Evolutionary conservation across 2,113 vertebrate species (phyloP).

Genomic region (Heloderma charlesbogerti): DNA sequence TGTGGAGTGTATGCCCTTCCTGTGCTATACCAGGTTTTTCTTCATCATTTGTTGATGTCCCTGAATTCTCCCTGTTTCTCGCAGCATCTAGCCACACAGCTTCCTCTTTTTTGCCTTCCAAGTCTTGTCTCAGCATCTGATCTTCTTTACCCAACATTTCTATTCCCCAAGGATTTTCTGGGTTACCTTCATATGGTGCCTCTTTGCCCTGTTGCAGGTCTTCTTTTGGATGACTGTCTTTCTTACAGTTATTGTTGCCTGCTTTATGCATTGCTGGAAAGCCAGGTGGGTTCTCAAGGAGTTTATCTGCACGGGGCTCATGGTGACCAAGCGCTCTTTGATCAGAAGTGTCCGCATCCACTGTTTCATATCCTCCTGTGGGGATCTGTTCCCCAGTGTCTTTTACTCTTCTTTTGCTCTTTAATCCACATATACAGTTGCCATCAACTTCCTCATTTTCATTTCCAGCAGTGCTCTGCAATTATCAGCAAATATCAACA

Average conservation of each 20-base stretch:
- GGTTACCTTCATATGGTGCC: not conserved
- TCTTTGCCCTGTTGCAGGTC: slow-evolving; percentile 10
- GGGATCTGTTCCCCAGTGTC: slow-evolving; percentile 64
- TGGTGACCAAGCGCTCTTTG: slow-evolving; percentile 48
- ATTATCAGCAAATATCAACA: slow-evolving; percentile 64
- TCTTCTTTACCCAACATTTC: not conserved
- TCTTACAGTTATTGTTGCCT: not conserved
- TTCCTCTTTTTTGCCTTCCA: accelerated
- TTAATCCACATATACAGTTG: slow-evolving; percentile 77
- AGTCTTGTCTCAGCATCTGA: accelerated
- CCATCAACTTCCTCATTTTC: slow-evolving; percentile 84
- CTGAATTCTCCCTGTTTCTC: not conserved
- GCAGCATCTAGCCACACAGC: slow-evolving; percentile 24
- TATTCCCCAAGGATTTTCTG: slow-evolving; percentile 42
- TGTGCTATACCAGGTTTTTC: not conserved
- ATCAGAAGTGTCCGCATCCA: slow-evolving; percentile 63
- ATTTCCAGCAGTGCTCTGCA: slow-evolving; percentile 77
- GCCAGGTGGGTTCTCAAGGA: slow-evolving; percentile 57
- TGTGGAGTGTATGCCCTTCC: not conserved
- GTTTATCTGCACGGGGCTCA: slow-evolving; percentile 32
- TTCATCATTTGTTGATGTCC: not conserved
- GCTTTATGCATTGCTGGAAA: slow-evolving; percentile 42
- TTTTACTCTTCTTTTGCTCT: slow-evolving; percentile 80
- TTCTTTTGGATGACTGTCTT: slow-evolving; percentile 10
- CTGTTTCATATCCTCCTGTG: slow-evolving; percentile 74